Evolutionary conservation across 2,113 vertebrate species (phyloP).

Genomic region (Mus pahari): DNA sequence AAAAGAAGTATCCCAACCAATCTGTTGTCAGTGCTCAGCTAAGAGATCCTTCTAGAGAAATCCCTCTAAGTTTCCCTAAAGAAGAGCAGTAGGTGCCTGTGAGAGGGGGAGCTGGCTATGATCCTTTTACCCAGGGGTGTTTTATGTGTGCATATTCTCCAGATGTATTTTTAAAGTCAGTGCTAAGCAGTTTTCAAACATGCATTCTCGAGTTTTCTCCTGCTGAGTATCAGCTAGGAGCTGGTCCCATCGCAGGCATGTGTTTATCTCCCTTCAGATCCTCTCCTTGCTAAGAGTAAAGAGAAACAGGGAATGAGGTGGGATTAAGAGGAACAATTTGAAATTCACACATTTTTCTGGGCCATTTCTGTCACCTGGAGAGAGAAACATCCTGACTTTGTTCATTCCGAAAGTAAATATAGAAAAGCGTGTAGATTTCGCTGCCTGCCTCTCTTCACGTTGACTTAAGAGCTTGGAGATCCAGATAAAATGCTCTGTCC

Average conservation of each 20-base stretch:
- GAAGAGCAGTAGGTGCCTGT: neutral
- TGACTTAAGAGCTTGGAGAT: neutral
- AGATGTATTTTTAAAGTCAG: neutral
- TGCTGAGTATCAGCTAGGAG: neutral
- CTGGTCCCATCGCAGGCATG: neutral
- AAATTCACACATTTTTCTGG: constrained; percentile 35
- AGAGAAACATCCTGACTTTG: constrained; percentile 24
- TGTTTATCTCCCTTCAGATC: neutral
- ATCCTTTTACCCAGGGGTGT: neutral
- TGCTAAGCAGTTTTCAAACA: neutral
- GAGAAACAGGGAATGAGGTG: neutral
- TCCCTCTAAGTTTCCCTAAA: neutral
- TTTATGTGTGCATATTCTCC: neutral
- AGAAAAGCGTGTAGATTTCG: neutral
- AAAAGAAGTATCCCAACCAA: neutral
- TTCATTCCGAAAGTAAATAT: constrained; percentile 38
- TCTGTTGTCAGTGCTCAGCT: neutral
- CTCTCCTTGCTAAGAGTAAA: constrained; percentile 13
- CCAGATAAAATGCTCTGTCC: neutral
- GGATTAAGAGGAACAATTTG: constrained; percentile 10
- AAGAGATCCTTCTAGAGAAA: neutral
- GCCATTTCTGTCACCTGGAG: constrained; percentile 42
- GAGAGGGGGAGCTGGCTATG: neutral
- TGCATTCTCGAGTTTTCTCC: neutral
- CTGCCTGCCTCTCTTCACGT: neutral